Conservation (phyloP, 2,797 vertebrate genomes). For the Notamacropus eugenii region DNA sequence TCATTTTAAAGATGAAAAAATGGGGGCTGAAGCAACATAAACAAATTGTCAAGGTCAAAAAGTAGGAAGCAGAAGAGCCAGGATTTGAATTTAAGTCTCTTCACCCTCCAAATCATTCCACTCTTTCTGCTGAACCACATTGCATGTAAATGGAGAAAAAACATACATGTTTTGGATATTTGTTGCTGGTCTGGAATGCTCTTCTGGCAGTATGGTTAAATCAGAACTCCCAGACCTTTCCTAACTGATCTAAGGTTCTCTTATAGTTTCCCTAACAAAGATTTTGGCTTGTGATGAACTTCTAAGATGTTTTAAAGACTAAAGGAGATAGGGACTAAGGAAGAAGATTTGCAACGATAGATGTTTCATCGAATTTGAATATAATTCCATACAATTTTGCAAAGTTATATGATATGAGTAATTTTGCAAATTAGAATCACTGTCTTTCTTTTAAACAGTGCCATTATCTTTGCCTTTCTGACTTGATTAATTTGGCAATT, state of each 20-base stretch:
- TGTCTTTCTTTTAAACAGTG: conserved; percentile 30
- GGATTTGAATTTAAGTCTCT: background rate
- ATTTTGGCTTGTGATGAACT: background rate
- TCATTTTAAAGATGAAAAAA: background rate
- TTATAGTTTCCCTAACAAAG: background rate
- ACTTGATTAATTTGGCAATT: conserved; percentile 47
- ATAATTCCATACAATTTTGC: background rate
- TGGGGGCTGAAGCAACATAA: background rate
- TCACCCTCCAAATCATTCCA: background rate
- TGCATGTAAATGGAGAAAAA: background rate
- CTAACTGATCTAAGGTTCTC: background rate
- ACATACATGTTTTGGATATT: background rate
- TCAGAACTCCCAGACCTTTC: background rate
- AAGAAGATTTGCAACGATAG: background rate
- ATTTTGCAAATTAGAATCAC: conserved; percentile 38
- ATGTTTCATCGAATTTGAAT: background rate
- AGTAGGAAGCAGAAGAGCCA: background rate
- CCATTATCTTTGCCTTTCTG: conserved; percentile 26
- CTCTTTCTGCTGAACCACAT: background rate
- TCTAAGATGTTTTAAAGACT: background rate
- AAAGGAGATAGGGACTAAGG: background rate
- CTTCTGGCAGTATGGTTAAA: background rate
- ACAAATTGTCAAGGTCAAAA: background rate
- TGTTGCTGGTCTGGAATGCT: background rate
- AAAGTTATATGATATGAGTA: background rate